Evolutionary conservation across 2,888 invertebrate species (phyloP), one percentile per base, ranked within the genome.

Genomic region (Ochropleura leucogaster): DNA sequence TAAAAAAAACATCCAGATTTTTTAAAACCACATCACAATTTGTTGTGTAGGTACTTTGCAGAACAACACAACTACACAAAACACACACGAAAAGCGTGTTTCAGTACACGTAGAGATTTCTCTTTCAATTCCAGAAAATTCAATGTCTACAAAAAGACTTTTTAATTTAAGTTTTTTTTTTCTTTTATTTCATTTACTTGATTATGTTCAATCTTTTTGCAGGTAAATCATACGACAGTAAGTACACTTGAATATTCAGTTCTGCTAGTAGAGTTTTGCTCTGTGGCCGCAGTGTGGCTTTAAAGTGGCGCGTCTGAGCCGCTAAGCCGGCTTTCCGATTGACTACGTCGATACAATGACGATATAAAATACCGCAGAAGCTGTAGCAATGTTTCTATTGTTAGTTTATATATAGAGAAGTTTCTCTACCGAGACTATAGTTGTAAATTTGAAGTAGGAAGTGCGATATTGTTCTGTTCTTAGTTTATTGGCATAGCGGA

Each of bases 281-380:
- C 77, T 77, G 74, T 84, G 77, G 75, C 66, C 72, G 75, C 72
- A 30, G 72, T 78, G 83, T 85, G 85, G 85, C 84, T 77, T 77
- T 80, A 73, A 77, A 84, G 84, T 84, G 77, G 86, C 78, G 62
- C 80, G 87, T 75, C 79, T 85, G 81, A 86, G 81, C 85, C 79
- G 84, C 77, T 86, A 86, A 81, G 83, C 87, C 86, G 85, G 85
- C 87, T 85, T 87, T 83, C 81, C 87, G 86, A 87, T 85, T 85
- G 86, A 87, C 77, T 86, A 87, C 87, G 75, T 84, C 82, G 79
- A 78, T 80, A 79, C 86, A 85, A 87, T 87, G 86, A 81, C 81
- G 75, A 87, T 87, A 82, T 85, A 83, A 85, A 87, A 74, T 84
- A 86, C 74, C 79, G 86, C 84, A 77, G 85, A 86, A 86, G 82